Evolutionary conservation across 1,140 invertebrate species (phyloP).

Genomic region (Phthorimaea operculella): DNA sequence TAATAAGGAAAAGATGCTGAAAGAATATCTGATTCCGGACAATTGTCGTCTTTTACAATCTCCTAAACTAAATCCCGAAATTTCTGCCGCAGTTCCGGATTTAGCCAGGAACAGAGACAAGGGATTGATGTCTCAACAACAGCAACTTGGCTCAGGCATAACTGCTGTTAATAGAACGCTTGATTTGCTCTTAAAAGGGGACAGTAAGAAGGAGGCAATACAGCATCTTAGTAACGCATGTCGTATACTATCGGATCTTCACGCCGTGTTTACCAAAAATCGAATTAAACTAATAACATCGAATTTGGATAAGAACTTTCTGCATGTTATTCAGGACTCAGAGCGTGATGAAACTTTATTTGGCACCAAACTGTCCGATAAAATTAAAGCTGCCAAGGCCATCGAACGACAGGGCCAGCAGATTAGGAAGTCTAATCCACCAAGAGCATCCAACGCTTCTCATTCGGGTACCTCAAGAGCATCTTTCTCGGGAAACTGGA

Average conservation of each 20-base stretch:
- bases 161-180: background rate
- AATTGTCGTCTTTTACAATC: background rate
- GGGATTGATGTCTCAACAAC: background rate
- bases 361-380: background rate
- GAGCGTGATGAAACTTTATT: constrained; percentile 3
- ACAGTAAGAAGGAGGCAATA: background rate
- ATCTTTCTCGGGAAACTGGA: background rate
- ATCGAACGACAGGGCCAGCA: background rate
- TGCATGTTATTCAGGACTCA: background rate
- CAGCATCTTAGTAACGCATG: background rate
- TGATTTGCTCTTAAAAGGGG: background rate
- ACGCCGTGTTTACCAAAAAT: background rate
- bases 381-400: background rate
- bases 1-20: background rate
- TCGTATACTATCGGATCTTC: background rate
- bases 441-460: background rate
- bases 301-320: background rate
- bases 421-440: background rate
- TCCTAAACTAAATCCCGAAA: background rate
- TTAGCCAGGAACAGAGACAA: background rate
- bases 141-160: background rate
- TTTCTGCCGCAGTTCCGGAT: background rate
- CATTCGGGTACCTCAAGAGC: background rate
- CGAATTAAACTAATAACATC: constrained; percentile 2
- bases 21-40: background rate